phyloP scores from a whole-genome alignment of 2,113 vertebrate genomes.

The Macquaria australasica region DNA sequence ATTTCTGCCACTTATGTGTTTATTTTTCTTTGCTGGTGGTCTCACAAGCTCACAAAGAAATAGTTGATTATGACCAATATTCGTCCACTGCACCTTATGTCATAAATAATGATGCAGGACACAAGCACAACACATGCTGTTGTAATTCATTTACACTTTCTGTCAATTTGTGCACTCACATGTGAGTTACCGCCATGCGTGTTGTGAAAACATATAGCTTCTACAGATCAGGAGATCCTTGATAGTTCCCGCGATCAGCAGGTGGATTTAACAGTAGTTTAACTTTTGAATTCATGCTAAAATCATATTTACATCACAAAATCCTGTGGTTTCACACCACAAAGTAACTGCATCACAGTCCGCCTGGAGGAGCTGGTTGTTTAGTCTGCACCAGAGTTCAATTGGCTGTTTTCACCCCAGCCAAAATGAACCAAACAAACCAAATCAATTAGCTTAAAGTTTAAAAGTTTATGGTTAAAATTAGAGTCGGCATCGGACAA shows the following conservation, averaged over 20 bases:
- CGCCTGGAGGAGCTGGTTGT: neutral
- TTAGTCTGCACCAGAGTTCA: neutral
- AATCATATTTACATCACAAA: no score
- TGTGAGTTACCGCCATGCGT: no score
- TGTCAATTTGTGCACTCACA: no score
- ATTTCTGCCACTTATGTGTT: neutral
- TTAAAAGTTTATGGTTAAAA: slow-evolving; percentile 1
- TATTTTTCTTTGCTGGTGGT: neutral
- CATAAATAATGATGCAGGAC: neutral
- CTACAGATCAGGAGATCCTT: no score
- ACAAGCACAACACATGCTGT: no score
- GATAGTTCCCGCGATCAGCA: no score
- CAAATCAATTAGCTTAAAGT: neutral
- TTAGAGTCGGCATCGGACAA: neutral
- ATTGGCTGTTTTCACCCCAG: neutral
- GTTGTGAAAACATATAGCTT: no score
- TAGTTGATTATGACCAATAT: neutral
- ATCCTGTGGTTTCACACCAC: neutral
- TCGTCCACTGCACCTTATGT: neutral
- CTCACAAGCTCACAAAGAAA: neutral
- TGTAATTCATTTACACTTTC: no score
- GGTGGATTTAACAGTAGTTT: neutral
- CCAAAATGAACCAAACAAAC: neutral
- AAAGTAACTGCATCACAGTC: neutral
- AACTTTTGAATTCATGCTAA: neutral